These are phyloP conservation scores for Sinonovacula constricta DNA, from an alignment of 1,140 invertebrate species.

Conservation along the genomic window DNA sequence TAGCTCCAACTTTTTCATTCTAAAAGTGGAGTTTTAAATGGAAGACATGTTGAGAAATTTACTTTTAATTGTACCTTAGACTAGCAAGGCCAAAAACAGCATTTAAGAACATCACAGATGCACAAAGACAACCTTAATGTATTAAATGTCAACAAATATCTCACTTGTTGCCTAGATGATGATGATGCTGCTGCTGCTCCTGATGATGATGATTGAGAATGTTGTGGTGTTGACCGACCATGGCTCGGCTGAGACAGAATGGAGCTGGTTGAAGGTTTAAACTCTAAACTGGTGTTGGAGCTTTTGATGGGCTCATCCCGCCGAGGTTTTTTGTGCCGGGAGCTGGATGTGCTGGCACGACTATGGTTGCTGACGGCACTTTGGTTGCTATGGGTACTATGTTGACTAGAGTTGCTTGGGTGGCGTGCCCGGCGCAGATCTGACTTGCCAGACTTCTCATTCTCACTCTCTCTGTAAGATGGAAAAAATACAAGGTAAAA, in stretches of 20 bases:
- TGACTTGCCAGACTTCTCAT: background rate
- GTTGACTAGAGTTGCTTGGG: slow-evolving; percentile 46
- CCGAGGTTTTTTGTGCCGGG: background rate
- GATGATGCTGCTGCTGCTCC: background rate
- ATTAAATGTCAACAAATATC: background rate
- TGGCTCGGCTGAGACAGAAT: too few species aligned
- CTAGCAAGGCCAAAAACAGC: too few species aligned
- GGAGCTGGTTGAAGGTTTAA: too few species aligned
- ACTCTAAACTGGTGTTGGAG: background rate
- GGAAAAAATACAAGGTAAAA: too few species aligned
- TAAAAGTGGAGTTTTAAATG: too few species aligned
- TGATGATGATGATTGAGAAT: too few species aligned
- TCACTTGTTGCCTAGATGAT: background rate
- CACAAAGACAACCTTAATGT: too few species aligned
- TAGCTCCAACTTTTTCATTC: too few species aligned
- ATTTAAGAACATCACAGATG: too few species aligned
- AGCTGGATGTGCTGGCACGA: slow-evolving; percentile 3
- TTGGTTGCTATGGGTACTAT: slow-evolving; percentile 40
- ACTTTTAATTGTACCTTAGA: too few species aligned
- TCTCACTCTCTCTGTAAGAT: background rate
- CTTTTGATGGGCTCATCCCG: background rate
- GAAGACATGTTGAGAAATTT: too few species aligned
- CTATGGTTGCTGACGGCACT: slow-evolving; percentile 28
- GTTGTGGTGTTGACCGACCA: too few species aligned
- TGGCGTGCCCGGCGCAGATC: slow-evolving; percentile 30